Base-by-base conservation (phyloP, 2,888 invertebrate genomes). In the Agrotis exclamationis region DNA sequence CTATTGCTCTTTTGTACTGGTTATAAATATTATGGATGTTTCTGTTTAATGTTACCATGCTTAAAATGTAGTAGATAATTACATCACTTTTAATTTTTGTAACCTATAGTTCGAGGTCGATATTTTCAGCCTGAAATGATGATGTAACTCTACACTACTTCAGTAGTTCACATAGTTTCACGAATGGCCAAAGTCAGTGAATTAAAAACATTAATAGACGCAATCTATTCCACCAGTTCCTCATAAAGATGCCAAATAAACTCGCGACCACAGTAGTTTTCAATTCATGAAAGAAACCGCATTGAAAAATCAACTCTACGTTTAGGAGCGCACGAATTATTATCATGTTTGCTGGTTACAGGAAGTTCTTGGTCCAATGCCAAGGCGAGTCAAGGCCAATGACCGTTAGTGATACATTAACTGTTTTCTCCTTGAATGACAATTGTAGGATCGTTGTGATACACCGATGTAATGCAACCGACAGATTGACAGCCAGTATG, bases 371-470 rank as follows among this genome's bases (percentile, higher is more conserved):
- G 91, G 88, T 87, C 65, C 80, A 83, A 76, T 86, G 91, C 91
- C 91, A 91, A 89, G 86, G 87, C 85, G 79, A 86, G 88, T 87
- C 90, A 91, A 91, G 91, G 91, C 85, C 84, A 87, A 87, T 91
- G 91, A 91, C 91, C 91, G 91, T 74, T 83, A 64, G 85, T 80
- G 82, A 80, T 85, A 77, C 80, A 84, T 86, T 81, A 87, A 88
- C 87, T 82, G 81, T 80, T 84, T 83, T 89, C 83, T 78, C 89
- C 88, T 90, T 89, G 91, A 79, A 51, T 79, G 85, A 84, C 85
- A 86, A 87, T 86, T 83, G 82, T 68, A 48, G 64, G 72, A 20
- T 76, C 53, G 54, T 67, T 67, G 56, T 57, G 18, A 79, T 51
- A 53, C 83, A 48, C 70, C 85, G 67, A 80, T 85, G 86, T 74